phyloP scores from a whole-genome alignment of 2,888 invertebrate genomes.

The Nycteola revayana region DNA sequence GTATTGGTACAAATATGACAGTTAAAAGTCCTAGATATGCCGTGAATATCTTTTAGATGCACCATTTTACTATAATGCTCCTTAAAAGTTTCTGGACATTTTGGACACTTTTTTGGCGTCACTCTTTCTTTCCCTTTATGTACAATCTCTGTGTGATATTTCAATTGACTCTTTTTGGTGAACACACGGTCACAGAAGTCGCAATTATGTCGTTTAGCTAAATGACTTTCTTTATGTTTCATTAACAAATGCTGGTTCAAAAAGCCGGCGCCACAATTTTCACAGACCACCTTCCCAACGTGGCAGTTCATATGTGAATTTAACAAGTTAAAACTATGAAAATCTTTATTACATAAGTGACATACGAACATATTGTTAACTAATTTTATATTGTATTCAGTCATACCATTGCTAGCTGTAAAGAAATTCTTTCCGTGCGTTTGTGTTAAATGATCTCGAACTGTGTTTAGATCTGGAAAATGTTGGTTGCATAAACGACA shows the following conservation, averaged over 20 bases:
- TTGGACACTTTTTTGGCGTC: constrained; percentile 43
- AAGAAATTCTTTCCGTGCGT: constrained; percentile 41
- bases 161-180: constrained; percentile 60
- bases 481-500: constrained; percentile 42
- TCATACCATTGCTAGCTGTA: constrained; percentile 49
- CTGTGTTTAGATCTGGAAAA: constrained; percentile 32
- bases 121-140: constrained; percentile 46
- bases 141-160: constrained; percentile 61
- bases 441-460: constrained; percentile 41
- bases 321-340: constrained; percentile 43
- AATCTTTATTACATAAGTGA: constrained; percentile 45
- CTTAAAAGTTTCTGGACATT: constrained; percentile 46
- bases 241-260: constrained; percentile 45
- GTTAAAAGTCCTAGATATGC: constrained; percentile 39
- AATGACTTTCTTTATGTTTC: constrained; percentile 50
- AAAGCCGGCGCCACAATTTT: constrained; percentile 53
- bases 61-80: constrained; percentile 52
- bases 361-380: constrained; percentile 42
- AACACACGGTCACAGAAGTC: constrained; percentile 60
- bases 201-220: constrained; percentile 41
- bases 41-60: constrained; percentile 49
- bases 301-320: constrained; percentile 55
- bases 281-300: constrained; percentile 56
- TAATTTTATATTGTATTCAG: constrained; percentile 47
- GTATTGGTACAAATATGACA: constrained; percentile 46